These are phyloP conservation scores for Cerastis rubricosa DNA, from an alignment of 2,888 invertebrate species.

Conservation along the genomic window DNA sequence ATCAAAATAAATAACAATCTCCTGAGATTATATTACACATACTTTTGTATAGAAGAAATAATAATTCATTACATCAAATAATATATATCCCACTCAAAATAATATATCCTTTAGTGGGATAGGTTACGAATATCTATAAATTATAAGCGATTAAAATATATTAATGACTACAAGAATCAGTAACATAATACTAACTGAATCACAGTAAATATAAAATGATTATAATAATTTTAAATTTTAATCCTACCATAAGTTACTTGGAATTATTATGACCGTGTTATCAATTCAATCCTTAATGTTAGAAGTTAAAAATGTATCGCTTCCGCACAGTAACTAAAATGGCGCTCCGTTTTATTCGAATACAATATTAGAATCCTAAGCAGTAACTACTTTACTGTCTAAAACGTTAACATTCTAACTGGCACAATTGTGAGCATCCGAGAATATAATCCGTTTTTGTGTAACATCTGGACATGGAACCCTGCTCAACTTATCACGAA, in stretches of 20 bases:
- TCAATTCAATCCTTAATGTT: slow-evolving; percentile 67
- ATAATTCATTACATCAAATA: slow-evolving; percentile 64
- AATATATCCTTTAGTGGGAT: slow-evolving; percentile 63
- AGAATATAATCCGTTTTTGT: slow-evolving; percentile 74
- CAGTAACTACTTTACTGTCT: slow-evolving; percentile 82
- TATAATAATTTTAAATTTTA: slow-evolving; percentile 70
- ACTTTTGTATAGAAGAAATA: slow-evolving; percentile 51
- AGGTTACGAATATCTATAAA: slow-evolving; percentile 63
- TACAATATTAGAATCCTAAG: slow-evolving; percentile 78
- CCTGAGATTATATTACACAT: slow-evolving; percentile 50
- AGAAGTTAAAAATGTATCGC: slow-evolving; percentile 67
- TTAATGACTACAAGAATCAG: slow-evolving; percentile 75
- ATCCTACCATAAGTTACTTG: slow-evolving; percentile 73
- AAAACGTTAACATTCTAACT: slow-evolving; percentile 84
- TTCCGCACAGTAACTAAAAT: slow-evolving; percentile 71
- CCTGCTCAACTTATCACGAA: slow-evolving; percentile 87
- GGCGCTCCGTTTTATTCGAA: slow-evolving; percentile 74
- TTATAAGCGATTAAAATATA: slow-evolving; percentile 74
- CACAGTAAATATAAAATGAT: slow-evolving; percentile 85
- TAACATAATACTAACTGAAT: slow-evolving; percentile 85
- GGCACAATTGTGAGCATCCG: slow-evolving; percentile 89
- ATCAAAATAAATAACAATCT: slow-evolving; percentile 54
- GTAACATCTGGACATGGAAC: slow-evolving; percentile 80
- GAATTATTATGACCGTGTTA: slow-evolving; percentile 80
- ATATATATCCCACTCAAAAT: slow-evolving; percentile 66